A percentile compares a stretch with the other conserved stretches of the same genome.
Conservation (phyloP, 92 coral and sea anemone species). For the Muricea muricata region DNA sequence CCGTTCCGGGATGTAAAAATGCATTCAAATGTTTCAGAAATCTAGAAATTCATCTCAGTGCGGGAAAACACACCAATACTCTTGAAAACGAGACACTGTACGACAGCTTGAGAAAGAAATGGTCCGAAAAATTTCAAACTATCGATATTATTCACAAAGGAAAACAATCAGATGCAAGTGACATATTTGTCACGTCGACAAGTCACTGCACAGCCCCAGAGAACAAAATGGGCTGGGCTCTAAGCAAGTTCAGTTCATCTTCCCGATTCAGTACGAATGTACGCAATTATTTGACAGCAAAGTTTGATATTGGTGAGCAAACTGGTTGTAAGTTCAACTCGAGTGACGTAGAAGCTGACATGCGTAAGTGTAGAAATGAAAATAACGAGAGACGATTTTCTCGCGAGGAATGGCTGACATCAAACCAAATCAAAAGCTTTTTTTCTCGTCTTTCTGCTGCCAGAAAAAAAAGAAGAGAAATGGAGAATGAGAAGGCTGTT, state of each 20-base stretch:
- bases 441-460: conserved; percentile 63
- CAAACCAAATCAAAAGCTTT: conserved; percentile 7
- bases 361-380: conserved; percentile 32
- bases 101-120: conserved; percentile 19
- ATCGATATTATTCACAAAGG: neutral
- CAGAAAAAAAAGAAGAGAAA: conserved; percentile 44
- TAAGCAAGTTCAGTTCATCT: conserved; percentile 54
- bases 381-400: conserved; percentile 16
- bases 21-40: conserved; percentile 28
- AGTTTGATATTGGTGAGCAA: conserved; percentile 39
- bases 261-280: conserved; percentile 25
- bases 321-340: conserved; percentile 24
- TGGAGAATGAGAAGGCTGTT: neutral
- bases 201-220: neutral
- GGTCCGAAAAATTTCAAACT: conserved; percentile 15
- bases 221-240: neutral
- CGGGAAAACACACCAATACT: conserved; percentile 1
- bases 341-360: conserved; percentile 29
- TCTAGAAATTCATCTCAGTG: conserved; percentile 31
- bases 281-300: conserved; percentile 20
- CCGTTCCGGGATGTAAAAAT: conserved; percentile 44
- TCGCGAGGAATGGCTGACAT: conserved; percentile 38
- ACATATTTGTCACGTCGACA: neutral
- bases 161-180: neutral
- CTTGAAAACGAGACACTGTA: conserved; percentile 8